Evolutionary conservation across 2,797 vertebrate genomes (phyloP), one percentile per base, ranked within the genome.

Genomic region (Apogon talboti): DNA sequence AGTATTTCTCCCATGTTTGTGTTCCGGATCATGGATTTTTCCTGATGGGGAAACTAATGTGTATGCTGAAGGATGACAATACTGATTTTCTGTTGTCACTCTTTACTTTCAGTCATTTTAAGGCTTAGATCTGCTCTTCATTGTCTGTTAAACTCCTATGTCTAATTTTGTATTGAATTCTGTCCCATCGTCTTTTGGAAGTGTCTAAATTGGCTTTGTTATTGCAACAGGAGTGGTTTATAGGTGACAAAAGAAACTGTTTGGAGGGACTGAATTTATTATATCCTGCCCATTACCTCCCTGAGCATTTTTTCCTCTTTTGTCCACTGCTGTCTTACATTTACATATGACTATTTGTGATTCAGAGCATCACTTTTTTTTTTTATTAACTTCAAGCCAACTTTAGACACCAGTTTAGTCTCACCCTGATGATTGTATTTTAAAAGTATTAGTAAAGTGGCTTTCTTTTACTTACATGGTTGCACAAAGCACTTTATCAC

Each of bases 151-250:
- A 3, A 7, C 35, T 52, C 21, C 21, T 42, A 37, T 21, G 8
- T 43, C 14, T 7, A n/a, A 42, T 54, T 54, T 48, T 12, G 42
- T 19, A n/a, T 18, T 33, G 10, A 37, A 47, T 30, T 62, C n/a
- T 51, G 33, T 16, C 9, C 7, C 30, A 37, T 6, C 6, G 0
- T n/a, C 61, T 53, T 42, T 12, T 33, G 38, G 21, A 70, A 44
- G 47, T 13, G 3, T 13, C 1, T 15, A 47, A 19, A 65, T 41
- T 51, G 33, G 10, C 43, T 28, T 9, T 24, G 48, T 65, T 33
- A 38, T 30, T 40, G 14, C 40, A 60, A 55, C 42, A 43, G 11
- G 18, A 38, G 8, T 16, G 18, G 18, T 66, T 43, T 61, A 18
- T n/a, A 19, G 33, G 2, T 33, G 33, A 52, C 37, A 14, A 24